Evolutionary conservation across 2,113 vertebrate species (phyloP).

Genomic region (Seriola rivoliana): DNA sequence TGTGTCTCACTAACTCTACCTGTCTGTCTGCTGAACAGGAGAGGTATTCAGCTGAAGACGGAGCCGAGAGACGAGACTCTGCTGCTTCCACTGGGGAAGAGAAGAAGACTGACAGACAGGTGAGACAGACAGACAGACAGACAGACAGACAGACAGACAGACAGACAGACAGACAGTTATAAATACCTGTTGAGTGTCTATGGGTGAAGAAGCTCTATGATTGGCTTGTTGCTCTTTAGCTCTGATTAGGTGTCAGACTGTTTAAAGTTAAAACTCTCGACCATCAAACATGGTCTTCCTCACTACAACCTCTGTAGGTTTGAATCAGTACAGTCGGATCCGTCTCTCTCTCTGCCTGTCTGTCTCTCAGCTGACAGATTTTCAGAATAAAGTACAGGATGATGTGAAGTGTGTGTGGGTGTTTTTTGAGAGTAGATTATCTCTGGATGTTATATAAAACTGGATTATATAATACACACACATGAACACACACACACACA

Average conservation of each 20-base stretch:
- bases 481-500: slow-evolving; percentile 1
- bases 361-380: background rate
- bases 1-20: slow-evolving; percentile 16
- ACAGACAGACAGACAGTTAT: background rate
- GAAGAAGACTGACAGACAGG: slow-evolving; percentile 56
- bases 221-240: background rate
- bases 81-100: slow-evolving; percentile 60
- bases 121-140: slow-evolving; percentile 7
- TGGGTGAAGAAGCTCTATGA: slow-evolving; percentile 12
- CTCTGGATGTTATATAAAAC: slow-evolving; percentile 39
- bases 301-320: background rate
- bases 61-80: slow-evolving; percentile 25
- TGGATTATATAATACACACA: slow-evolving; percentile 48
- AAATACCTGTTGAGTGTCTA: background rate
- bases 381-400: slow-evolving; percentile 33
- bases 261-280: background rate
- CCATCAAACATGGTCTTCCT: background rate
- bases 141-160: slow-evolving; percentile 45
- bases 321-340: background rate
- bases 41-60: slow-evolving; percentile 31
- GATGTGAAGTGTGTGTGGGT: slow-evolving; percentile 12
- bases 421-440: slow-evolving; percentile 23
- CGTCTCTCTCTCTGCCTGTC: background rate
- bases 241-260: background rate
- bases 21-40: slow-evolving; percentile 43